A percentile compares a stretch with the other conserved stretches of the same genome.
Evolutionary conservation across 2,113 vertebrate species (phyloP).

Genomic region (Tapirus terrestris): DNA sequence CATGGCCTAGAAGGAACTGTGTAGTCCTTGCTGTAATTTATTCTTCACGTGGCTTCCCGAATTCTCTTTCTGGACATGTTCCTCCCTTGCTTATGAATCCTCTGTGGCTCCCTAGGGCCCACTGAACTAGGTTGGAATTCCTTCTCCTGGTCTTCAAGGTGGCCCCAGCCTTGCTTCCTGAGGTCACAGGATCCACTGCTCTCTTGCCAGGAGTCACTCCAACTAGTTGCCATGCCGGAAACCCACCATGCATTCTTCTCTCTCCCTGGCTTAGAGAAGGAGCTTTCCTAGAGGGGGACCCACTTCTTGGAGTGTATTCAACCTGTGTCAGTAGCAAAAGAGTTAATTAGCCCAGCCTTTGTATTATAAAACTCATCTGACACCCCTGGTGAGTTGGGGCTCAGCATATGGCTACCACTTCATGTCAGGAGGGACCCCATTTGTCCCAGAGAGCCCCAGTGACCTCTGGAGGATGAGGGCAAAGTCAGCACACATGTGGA

Average conservation of each 20-base stretch:
- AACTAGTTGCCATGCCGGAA: background rate
- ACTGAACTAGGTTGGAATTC: background rate
- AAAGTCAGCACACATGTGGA: background rate
- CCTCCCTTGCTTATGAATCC: background rate
- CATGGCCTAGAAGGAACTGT: rapidly evolving
- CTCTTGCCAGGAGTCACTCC: background rate
- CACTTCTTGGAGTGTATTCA: background rate
- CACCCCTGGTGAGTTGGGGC: background rate
- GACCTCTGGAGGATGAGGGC: background rate
- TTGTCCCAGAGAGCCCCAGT: background rate
- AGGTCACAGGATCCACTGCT: background rate
- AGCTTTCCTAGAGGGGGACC: background rate
- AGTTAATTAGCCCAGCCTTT: background rate
- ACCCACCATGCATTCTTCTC: rapidly evolving
- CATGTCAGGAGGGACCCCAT: background rate
- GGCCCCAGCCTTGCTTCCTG: background rate
- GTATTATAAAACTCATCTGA: background rate
- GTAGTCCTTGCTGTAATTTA: background rate
- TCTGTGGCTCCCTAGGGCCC: background rate
- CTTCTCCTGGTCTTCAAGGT: background rate
- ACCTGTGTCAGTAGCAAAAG: background rate
- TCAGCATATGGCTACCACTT: background rate
- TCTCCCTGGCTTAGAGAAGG: background rate
- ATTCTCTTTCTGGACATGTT: background rate
- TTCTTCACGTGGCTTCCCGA: rapidly evolving